Base-by-base conservation (phyloP, 1,140 invertebrate species). In the Scylla paramamosain region DNA sequence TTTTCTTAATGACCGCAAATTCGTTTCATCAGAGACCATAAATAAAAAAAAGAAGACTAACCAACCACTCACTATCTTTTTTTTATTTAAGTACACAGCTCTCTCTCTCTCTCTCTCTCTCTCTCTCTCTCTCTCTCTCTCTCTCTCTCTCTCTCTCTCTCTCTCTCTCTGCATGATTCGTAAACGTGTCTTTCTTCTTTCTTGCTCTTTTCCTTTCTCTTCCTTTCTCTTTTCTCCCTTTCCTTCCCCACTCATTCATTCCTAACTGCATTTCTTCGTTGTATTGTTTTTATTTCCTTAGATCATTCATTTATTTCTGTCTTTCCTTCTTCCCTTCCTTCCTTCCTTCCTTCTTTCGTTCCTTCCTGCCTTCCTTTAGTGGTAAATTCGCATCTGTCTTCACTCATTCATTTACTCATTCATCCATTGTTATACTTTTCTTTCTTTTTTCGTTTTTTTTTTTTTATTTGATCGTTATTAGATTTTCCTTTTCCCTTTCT, bases 71-170 rank as follows among this genome's bases (percentile, higher is more conserved):
- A 77, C 67, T 77, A 25, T 20, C 20, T 86, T 10, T 46, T 39
- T 14, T 29, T 86, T 86, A 86, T 25, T 86, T 10, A 86, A 3
- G 4, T 32, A 86, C 82, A 87, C 84, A n/a, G 6, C 1, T 16
- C 86, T 31, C 31, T 14, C 3, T 32, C 31, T 16, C 86, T 39
- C 86, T 20, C 31, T 87, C 31, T 46, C 31, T 39, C 28, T 16
- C 86, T 87, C 86, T 39, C 86, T 39, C 31, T 39, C 45, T 87
- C 86, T 39, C 86, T 87, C 86, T 87, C 86, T 46, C 45, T 29
- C 83, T 32, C 31, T 86, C 28, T 29, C 31, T 86, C 83, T 29
- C 83, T 29, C 31, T 86, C 83, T 29, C 83, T 29, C 83, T 32
- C 31, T 86, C 28, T 29, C 31, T 86, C 83, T 29, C 4, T 3